Percentiles rank a stretch among this genome's conserved stretches.
phyloP scores from a whole-genome alignment of 2,797 vertebrate genomes.

The Nannoperca obscura region DNA sequence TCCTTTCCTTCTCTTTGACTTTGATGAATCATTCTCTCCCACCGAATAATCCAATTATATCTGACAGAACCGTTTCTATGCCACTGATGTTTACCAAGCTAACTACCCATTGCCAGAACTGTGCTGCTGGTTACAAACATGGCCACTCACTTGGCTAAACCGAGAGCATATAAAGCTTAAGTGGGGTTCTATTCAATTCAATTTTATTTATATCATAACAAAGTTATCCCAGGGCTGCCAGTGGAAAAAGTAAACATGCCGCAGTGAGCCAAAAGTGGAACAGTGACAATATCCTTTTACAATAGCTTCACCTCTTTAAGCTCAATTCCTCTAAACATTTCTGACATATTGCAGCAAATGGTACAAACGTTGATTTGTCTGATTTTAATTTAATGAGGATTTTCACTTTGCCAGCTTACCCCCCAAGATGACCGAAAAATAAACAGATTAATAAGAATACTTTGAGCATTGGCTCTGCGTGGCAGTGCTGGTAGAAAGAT shows the following conservation, averaged over 20 bases:
- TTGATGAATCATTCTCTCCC: constrained; percentile 61
- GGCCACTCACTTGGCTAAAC: constrained; percentile 58
- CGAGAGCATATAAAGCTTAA: constrained; percentile 19
- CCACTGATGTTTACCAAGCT: constrained; percentile 58
- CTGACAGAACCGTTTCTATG: constrained; percentile 44
- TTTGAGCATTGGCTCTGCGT: constrained; percentile 7
- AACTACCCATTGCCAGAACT: constrained; percentile 45
- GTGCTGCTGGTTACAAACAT: constrained; percentile 34
- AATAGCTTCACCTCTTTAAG: neutral
- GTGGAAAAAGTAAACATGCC: constrained; percentile 44
- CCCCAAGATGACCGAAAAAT: constrained; percentile 34
- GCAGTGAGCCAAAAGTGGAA: constrained; percentile 39
- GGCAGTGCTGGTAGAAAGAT: constrained; percentile 23
- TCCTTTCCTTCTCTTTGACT: constrained; percentile 51
- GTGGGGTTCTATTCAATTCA: constrained; percentile 2
- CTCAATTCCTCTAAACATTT: neutral
- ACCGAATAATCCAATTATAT: constrained; percentile 64
- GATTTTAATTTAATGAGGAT: constrained; percentile 29
- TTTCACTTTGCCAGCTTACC: constrained; percentile 36
- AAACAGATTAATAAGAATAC: constrained; percentile 45
- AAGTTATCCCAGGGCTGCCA: constrained; percentile 19
- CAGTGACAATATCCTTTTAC: constrained; percentile 34
- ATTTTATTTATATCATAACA: no score
- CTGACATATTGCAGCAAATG: constrained; percentile 7
- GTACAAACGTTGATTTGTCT: constrained; percentile 23